These are phyloP conservation scores for Gadopsis bispinosus DNA, from an alignment of 2,797 vertebrate species.

Conservation along the genomic window DNA sequence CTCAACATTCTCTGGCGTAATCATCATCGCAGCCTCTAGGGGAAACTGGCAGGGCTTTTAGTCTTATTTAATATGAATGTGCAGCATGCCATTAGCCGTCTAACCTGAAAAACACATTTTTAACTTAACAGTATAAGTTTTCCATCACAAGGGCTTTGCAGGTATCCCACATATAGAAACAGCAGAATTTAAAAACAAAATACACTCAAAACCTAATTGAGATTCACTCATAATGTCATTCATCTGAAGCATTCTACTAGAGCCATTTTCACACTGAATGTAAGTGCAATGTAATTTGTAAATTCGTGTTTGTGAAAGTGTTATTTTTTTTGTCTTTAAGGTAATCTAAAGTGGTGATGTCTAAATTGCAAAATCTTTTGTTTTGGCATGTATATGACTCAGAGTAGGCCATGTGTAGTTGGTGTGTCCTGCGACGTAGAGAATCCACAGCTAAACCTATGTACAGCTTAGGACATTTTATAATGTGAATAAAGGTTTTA, in stretches of 20 bases:
- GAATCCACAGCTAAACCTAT: constrained; percentile 80
- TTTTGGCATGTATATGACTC: constrained; percentile 87
- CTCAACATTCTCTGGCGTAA: neutral
- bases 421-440: constrained; percentile 88
- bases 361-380: constrained; percentile 29
- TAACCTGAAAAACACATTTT: neutral
- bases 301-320: constrained; percentile 41
- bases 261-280: constrained; percentile 45
- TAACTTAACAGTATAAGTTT: constrained; percentile 6
- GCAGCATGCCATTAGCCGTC: constrained; percentile 1
- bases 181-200: neutral
- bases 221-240: neutral
- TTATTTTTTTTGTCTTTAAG: constrained; percentile 12
- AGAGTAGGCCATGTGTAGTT: constrained; percentile 83
- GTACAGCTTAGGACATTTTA: constrained; percentile 84
- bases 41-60: neutral
- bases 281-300: constrained; percentile 49
- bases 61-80: neutral
- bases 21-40: neutral
- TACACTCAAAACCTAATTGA: neutral
- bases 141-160: constrained; percentile 36
- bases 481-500: constrained; percentile 83
- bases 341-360: constrained; percentile 44
- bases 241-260: neutral
- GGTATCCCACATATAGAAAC: constrained; percentile 9